Evolutionary conservation across 2,797 vertebrate genomes (phyloP).

Genomic region (Bryconaethiops microstoma): DNA sequence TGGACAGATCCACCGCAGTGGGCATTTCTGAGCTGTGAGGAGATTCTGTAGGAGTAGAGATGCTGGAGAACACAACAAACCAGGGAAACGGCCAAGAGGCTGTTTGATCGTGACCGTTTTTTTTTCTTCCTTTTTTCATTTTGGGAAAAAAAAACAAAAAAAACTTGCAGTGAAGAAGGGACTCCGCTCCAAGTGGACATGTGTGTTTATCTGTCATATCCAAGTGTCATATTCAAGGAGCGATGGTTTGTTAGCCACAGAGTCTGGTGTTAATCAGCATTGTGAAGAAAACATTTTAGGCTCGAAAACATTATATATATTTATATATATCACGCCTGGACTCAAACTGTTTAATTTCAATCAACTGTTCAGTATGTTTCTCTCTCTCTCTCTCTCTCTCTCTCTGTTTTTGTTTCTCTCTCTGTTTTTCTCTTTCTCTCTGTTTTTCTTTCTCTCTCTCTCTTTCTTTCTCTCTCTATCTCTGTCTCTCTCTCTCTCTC

Average conservation of each 20-base stretch:
- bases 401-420: no score
- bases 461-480: no score
- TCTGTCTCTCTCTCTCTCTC: neutral
- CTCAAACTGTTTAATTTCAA: conserved; percentile 17
- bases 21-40: conserved; percentile 2
- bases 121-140: neutral
- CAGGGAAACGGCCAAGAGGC: neutral
- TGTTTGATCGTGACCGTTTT: neutral
- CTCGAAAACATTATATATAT: no score
- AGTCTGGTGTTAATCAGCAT: conserved; percentile 52
- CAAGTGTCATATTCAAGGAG: conserved; percentile 51
- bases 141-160: conserved; percentile 4
- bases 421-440: neutral
- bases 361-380: neutral
- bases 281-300: conserved; percentile 51
- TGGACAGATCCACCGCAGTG: neutral
- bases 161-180: conserved; percentile 9
- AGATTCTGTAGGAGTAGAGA: neutral
- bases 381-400: no score
- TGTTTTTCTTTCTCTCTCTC: no score
- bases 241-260: conserved; percentile 41
- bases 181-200: conserved; percentile 48
- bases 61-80: neutral
- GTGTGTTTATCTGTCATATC: conserved; percentile 57
- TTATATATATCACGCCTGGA: neutral